Evolutionary conservation across 2,888 invertebrate genomes (phyloP).

Genomic region (Pasiphila rectangulata): DNA sequence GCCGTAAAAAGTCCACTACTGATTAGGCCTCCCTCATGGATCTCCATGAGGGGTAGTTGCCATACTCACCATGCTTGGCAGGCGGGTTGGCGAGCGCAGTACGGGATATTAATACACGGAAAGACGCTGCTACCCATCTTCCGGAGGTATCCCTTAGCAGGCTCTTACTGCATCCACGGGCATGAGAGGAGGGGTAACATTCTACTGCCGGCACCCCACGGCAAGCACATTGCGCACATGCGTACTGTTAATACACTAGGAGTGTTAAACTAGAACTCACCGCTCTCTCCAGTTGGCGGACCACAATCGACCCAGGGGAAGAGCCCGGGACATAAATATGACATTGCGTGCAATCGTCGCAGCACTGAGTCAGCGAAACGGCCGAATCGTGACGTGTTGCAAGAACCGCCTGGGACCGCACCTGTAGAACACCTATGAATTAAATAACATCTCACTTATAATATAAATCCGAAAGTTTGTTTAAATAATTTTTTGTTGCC

Average conservation of each 20-base stretch:
- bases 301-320: slow-evolving; percentile 95
- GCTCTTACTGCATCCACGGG: no score
- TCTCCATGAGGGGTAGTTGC: no score
- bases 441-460: neutral
- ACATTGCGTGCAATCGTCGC: slow-evolving; percentile 85
- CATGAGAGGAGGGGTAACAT: no score
- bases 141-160: no score
- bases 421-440: slow-evolving; percentile 34
- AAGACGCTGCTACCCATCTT: no score
- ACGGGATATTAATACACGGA: no score
- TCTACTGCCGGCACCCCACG: no score
- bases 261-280: slow-evolving; percentile 57
- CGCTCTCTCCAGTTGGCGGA: slow-evolving; percentile 91
- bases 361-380: slow-evolving; percentile 83
- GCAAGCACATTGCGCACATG: no score
- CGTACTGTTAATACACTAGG: neutral
- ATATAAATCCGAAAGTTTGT: neutral
- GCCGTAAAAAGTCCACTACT: no score
- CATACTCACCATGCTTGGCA: no score
- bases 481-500: neutral
- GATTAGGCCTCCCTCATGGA: no score
- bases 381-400: slow-evolving; percentile 65
- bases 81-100: no score
- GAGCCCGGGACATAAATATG: slow-evolving; percentile 91
- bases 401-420: slow-evolving; percentile 58